phyloP scores from a whole-genome alignment of 2,113 vertebrate genomes.

The Ranitomeya variabilis region DNA sequence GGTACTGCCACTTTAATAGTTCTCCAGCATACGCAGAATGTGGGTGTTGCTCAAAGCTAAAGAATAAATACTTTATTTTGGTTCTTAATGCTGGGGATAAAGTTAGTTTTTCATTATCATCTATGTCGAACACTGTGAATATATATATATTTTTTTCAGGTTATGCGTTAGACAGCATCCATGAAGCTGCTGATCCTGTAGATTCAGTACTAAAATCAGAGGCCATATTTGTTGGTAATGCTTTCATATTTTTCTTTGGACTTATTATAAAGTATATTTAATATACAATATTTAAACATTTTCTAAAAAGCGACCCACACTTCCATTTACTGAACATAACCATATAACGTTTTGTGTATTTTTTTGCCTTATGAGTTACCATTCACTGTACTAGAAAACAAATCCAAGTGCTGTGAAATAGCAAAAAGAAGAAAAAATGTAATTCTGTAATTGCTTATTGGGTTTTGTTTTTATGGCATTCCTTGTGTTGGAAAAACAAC shows the following conservation, averaged over 20 bases:
- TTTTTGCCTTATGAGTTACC: no score
- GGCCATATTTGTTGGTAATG: conserved; percentile 83
- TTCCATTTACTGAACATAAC: no score
- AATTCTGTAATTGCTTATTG: no score
- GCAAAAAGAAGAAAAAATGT: no score
- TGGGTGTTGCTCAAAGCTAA: not conserved
- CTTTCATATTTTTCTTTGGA: not conserved
- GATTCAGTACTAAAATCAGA: conserved; percentile 78
- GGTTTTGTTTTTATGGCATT: no score
- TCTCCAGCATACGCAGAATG: not conserved
- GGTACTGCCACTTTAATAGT: not conserved
- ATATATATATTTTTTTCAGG: conserved; percentile 67
- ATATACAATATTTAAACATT: no score
- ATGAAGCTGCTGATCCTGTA: conserved; percentile 79
- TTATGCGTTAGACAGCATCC: conserved; percentile 82
- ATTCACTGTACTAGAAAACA: no score
- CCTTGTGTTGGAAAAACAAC: no score
- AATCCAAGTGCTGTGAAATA: no score
- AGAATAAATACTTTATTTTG: not conserved
- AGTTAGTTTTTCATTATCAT: not conserved
- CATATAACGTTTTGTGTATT: no score
- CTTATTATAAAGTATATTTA: no score
- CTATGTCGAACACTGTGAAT: not conserved
- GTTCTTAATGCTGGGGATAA: not conserved
- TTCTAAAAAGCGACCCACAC: no score